phyloP scores from a whole-genome alignment of 2,888 invertebrate species.

The Tachina grossa region DNA sequence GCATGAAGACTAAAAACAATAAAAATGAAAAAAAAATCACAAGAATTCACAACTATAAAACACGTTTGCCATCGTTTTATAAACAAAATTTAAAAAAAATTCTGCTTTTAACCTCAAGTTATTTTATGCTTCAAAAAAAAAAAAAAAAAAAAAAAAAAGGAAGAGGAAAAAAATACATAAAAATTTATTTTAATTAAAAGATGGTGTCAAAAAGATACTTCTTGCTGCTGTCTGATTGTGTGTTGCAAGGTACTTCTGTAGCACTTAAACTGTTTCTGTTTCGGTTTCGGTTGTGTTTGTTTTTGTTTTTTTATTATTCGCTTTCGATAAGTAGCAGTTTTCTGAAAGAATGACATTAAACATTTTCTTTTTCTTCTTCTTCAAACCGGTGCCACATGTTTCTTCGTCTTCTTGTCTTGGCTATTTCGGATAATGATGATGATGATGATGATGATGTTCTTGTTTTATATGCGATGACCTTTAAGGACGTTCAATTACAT shows the following conservation, averaged over 20 bases:
- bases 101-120: slow-evolving; percentile 44
- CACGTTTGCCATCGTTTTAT: slow-evolving; percentile 32
- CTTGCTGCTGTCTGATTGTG: slow-evolving; percentile 32
- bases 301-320: not conserved
- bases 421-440: slow-evolving; percentile 25
- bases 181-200: slow-evolving; percentile 58
- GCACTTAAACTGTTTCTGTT: slow-evolving; percentile 48
- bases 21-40: not conserved
- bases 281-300: not conserved
- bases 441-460: slow-evolving; percentile 31
- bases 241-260: slow-evolving; percentile 19
- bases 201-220: slow-evolving; percentile 49
- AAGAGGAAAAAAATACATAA: not conserved
- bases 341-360: slow-evolving; percentile 48
- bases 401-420: not conserved
- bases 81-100: slow-evolving; percentile 9
- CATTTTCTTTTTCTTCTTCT: not conserved
- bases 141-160: not conserved
- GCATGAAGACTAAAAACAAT: slow-evolving; percentile 29
- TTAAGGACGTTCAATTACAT: slow-evolving; percentile 76
- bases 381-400: slow-evolving; percentile 57
- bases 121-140: slow-evolving; percentile 18
- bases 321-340: slow-evolving; percentile 23
- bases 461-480: slow-evolving; percentile 72
- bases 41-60: slow-evolving; percentile 42